phyloP scores from a whole-genome alignment of 2,888 invertebrate species.

The Callyntrura guangdongensis region DNA sequence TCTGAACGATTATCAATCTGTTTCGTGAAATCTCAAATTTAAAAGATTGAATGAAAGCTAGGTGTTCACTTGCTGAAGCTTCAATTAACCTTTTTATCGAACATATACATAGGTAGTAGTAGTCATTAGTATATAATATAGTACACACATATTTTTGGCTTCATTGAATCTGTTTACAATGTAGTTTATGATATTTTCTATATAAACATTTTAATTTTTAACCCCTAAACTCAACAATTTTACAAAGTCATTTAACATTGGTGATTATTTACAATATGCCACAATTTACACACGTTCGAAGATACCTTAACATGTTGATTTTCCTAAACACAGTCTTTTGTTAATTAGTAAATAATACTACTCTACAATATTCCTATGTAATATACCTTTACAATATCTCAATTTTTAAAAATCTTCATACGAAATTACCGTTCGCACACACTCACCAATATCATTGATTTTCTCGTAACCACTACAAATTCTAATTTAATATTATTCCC shows the following conservation, averaged over 20 bases:
- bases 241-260: slow-evolving; percentile 16
- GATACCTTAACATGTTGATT: neutral
- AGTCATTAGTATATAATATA: no score
- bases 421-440: neutral
- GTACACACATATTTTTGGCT: slow-evolving; percentile 7
- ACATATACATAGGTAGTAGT: no score
- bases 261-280: slow-evolving; percentile 23
- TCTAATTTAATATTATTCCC: slow-evolving; percentile 22
- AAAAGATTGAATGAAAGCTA: neutral
- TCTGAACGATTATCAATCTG: neutral
- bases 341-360: slow-evolving; percentile 46
- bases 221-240: slow-evolving; percentile 46
- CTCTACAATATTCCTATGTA: neutral
- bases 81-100: no score
- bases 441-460: neutral
- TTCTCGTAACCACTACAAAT: neutral
- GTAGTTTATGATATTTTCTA: neutral
- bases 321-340: slow-evolving; percentile 52
- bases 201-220: no score
- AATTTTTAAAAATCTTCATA: slow-evolving; percentile 26
- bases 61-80: no score
- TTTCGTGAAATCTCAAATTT: neutral
- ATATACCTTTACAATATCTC: neutral
- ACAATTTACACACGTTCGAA: neutral
- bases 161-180: neutral